Evolutionary conservation across 2,888 invertebrate species (phyloP).

Genomic region (Anthophora plumipes): DNA sequence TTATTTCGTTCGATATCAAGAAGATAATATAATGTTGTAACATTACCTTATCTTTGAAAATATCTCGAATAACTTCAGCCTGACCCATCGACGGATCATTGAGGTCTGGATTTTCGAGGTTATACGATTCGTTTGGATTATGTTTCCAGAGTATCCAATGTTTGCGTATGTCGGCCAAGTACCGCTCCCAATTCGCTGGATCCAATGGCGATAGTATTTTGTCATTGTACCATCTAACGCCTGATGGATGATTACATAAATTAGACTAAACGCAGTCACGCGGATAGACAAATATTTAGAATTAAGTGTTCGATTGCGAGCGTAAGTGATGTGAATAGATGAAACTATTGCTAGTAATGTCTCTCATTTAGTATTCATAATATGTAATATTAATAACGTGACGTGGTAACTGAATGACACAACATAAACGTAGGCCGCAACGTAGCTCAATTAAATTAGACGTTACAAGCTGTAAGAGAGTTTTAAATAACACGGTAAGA

Average conservation of each 20-base stretch:
- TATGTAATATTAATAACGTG: background rate
- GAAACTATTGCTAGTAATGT: background rate
- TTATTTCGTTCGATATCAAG: background rate
- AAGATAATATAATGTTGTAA: background rate
- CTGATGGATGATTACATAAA: conserved; percentile 30
- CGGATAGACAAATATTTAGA: background rate
- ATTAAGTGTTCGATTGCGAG: background rate
- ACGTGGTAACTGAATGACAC: background rate
- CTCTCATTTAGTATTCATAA: background rate
- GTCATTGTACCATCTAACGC: conserved; percentile 70
- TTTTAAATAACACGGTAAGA: background rate
- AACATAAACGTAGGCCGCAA: background rate
- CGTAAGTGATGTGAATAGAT: background rate
- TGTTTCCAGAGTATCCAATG: conserved; percentile 70
- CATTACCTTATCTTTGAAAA: conserved; percentile 82
- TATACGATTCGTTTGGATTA: conserved; percentile 65
- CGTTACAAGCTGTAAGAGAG: background rate
- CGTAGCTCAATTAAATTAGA: conserved; percentile 6
- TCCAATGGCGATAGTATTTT: conserved; percentile 60
- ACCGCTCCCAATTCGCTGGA: conserved; percentile 32
- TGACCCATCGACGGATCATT: conserved; percentile 84
- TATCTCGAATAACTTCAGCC: conserved; percentile 79
- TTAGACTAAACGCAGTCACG: background rate
- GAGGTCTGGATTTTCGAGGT: conserved; percentile 73
- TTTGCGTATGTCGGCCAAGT: conserved; percentile 62